Conservation (phyloP, 2,888 invertebrate genomes). For the Aleiodes testaceus region DNA sequence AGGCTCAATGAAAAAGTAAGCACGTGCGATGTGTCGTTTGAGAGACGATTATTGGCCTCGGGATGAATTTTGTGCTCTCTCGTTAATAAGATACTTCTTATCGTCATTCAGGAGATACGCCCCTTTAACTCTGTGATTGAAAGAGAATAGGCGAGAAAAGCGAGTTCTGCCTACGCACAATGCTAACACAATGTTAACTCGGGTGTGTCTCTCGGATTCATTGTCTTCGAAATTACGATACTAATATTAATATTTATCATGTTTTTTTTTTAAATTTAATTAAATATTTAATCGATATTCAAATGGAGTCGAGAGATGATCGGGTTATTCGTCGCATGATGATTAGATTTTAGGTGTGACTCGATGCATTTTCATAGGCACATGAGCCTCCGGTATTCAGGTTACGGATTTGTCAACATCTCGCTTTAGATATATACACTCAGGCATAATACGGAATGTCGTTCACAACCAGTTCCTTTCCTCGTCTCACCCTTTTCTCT, state of each 20-base stretch:
- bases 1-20: neutral
- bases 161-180: slow-evolving; percentile 43
- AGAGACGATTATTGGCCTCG: neutral
- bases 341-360: slow-evolving; percentile 38
- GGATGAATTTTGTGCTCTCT: neutral
- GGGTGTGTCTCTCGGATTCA: slow-evolving; percentile 61
- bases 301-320: neutral
- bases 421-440: slow-evolving; percentile 4
- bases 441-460: slow-evolving; percentile 40
- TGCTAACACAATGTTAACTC: slow-evolving; percentile 45
- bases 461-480: slow-evolving; percentile 36
- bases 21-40: slow-evolving; percentile 6
- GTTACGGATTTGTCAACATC: slow-evolving; percentile 38
- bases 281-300: neutral
- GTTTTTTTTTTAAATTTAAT: neutral
- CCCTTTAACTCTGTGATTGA: neutral
- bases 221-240: slow-evolving; percentile 64
- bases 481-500: slow-evolving; percentile 3
- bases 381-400: slow-evolving; percentile 43
- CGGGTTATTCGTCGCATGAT: neutral
- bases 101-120: slow-evolving; percentile 15
- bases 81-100: slow-evolving; percentile 27
- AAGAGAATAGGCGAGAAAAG: slow-evolving; percentile 26
- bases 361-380: slow-evolving; percentile 38
- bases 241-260: slow-evolving; percentile 64